Evolutionary conservation across 1,140 invertebrate genomes (phyloP), one percentile per base, ranked within the genome.

Genomic region (Physella acuta): DNA sequence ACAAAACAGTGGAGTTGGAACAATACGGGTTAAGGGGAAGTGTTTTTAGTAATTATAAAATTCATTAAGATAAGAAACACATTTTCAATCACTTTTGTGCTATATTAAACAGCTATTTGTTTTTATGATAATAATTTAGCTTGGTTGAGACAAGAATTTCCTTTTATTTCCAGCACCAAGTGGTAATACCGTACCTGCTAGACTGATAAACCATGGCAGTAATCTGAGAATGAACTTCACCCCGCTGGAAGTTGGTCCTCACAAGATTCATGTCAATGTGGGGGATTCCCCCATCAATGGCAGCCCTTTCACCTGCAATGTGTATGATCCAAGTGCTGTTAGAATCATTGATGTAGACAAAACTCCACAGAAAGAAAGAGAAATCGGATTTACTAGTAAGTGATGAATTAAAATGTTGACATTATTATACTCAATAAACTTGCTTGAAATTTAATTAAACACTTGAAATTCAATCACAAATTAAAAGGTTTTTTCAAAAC

Each of bases 211-310:
- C 68, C 78, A 89, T 0, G 84, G 87, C 68, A 66, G 73, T 71
- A 89, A 92, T 59, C 94, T 93, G 86, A 90, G 91, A 63, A 91
- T 96, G 49, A 93, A 95, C 82, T 97, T 96, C 84, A 92, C 92
- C 52, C 93, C 94, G 5, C 90, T 89, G 62, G 94, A 96, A 86
- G 93, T 96, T 20, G 90, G 90, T 16, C 86, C 84, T 2, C 89
- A 91, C 75, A 88, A 85, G 33, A 86, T 91, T 34, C 81, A 75
- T 28, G 71, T 76, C 16, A 51, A 61, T 28, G 74, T 77, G 56
- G 77, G 71, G n/a, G 86, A 86, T 14, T 86, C 87, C 53, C 79
- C 87, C 3, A 87, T 91, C 26, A 88, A 85, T 65, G 88, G 88
- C 16, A 88, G 90, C 73, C 88, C 88, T 2, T 87, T 88, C 76